Evolutionary conservation across 1,140 invertebrate species (phyloP), one percentile per base, ranked within the genome.

Genomic region (Macrocentrus cingulum): DNA sequence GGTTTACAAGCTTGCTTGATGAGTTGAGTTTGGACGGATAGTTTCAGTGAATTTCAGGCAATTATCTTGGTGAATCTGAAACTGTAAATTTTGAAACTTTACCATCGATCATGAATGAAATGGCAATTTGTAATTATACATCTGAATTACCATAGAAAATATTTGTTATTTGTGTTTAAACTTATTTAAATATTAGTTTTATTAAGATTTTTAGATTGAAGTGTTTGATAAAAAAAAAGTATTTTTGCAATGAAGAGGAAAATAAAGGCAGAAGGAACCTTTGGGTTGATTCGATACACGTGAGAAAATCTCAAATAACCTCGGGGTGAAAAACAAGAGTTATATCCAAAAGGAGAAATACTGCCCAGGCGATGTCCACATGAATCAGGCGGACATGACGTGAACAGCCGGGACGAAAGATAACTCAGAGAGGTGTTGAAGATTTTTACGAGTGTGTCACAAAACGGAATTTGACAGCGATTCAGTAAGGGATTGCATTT

Each of bases 371-470:
- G 13, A 39, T 15, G 36, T 4, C 36, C 11, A 11, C 36, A 39
- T 39, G 13, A 39, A 39, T 13, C 13, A 39, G 36, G 8, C 4
- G 11, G 3, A 39, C 15, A 8, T n/a, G 3, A 39, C 4, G 4
- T 29, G 25, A 29, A 13, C 4, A 39, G 15, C 36, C 61, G 68
- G 66, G 68, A 68, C 63, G 67, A 69, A 68, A 64, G 67, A 68
- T 68, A 66, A 68, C 53, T 56, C 52, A 23, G 41, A 32, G 45
- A 37, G 9, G 36, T 49, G 22, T 44, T 39, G 65, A 66, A 68
- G 66, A n/a, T n/a, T 67, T 71, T 71, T 71, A 71, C 67, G 65
- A 69, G 49, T 37, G 18, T 34, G 49, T 50, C 63, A 65, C 60
- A 59, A n/a, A 15, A 3, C 36, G 13, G 36, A 39, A 39, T n/a